Evolutionary conservation across 2,113 vertebrate genomes (phyloP).

Genomic region (Phrynocephalus versicolor): DNA sequence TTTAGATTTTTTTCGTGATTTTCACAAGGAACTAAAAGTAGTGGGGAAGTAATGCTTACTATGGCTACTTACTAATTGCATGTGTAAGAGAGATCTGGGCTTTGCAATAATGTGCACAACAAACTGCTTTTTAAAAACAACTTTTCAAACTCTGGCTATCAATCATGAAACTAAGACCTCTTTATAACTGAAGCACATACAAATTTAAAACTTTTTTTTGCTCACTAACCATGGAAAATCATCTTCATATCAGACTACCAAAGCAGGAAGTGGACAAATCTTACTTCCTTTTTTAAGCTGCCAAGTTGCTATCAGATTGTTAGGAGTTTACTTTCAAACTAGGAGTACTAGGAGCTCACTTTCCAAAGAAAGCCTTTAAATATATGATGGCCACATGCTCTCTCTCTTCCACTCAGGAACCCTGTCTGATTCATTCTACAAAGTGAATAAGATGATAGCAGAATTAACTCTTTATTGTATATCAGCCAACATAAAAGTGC

Average conservation of each 20-base stretch:
- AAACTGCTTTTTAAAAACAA: too few relatives aligned
- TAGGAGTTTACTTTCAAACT: constrained; percentile 9
- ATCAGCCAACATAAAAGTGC: neutral
- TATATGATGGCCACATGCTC: neutral
- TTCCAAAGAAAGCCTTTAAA: constrained; percentile 1
- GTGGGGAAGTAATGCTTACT: too few relatives aligned
- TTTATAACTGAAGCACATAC: neutral
- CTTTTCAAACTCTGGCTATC: too few relatives aligned
- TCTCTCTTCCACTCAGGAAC: neutral
- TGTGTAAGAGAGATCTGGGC: too few relatives aligned
- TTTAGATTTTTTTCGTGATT: too few relatives aligned
- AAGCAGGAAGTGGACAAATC: constrained; percentile 18
- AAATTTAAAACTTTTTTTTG: neutral
- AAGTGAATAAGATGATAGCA: neutral
- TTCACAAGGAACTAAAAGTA: too few relatives aligned
- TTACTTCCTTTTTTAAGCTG: constrained; percentile 7
- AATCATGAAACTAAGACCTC: too few relatives aligned
- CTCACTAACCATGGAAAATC: neutral
- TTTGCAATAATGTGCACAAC: too few relatives aligned
- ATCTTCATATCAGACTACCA: constrained; percentile 13
- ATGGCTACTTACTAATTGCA: too few relatives aligned
- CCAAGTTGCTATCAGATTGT: neutral
- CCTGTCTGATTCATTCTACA: neutral
- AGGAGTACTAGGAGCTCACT: neutral
- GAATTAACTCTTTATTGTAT: neutral